Evolutionary conservation across 2,797 vertebrate species (phyloP), one percentile per base, ranked within the genome.

Genomic region (Rhincodon typus): DNA sequence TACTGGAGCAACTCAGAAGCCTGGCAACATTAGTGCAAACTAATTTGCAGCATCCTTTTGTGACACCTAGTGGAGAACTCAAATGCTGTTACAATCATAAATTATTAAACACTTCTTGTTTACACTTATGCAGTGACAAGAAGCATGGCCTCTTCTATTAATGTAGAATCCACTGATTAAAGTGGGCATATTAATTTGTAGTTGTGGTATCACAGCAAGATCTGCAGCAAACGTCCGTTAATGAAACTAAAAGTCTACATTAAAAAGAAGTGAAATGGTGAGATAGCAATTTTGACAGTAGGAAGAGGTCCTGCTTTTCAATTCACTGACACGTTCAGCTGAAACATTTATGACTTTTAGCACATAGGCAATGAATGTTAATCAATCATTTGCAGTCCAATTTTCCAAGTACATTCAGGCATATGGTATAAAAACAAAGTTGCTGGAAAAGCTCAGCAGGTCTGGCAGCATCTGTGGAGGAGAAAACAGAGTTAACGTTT

Each of bases 31-130:
- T 42, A 34, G 57, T 67, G 1, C 7, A 67, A 62, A 69, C 67
- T 21, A 38, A 70, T 8, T 94, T n/a, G 50, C 34, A 6, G 34
- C 6, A 50, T n/a, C 23, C 62, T 94, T 93, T 46, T 74, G 42
- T 72, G 94, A 72, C 94, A 94, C 50, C 94, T 94, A 94, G 94
- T 94, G 69, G 94, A 72, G 69, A 94, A 70, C 19, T 69, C 42
- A 25, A 70, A 23, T 30, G 27, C 15, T 74, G 42, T 15, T 46
- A 4, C 27, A 94, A 50, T 42, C 13, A 4, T 25, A 94, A 50
- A 42, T 74, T 15, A 94, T 19, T 38, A 42, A 93, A 88, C 19
- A 84, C 5, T 4, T 27, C 53, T 13, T 13, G 15, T 90, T 57
- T 30, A 15, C 12, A 62, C 15, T 25, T 13, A 88, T 30, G 50